A percentile compares a stretch with the other conserved stretches of the same genome.
Evolutionary conservation across 2,797 vertebrate genomes (phyloP).

Genomic region (Perodicticus potto): DNA sequence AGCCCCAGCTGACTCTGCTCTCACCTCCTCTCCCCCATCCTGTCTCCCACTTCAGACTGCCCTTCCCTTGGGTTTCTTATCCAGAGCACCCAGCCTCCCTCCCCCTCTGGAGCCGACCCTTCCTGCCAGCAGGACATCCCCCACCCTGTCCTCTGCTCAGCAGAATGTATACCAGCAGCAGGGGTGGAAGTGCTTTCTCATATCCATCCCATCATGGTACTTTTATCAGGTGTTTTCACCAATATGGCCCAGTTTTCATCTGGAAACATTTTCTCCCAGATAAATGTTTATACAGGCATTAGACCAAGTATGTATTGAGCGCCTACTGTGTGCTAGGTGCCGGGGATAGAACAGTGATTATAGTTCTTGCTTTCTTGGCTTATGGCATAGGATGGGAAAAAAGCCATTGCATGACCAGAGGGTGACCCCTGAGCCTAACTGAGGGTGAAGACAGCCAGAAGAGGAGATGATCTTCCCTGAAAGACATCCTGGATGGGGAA

Average conservation of each 20-base stretch:
- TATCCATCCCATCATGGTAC: rapidly evolving
- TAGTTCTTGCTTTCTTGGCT: neutral
- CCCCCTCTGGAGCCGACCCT: neutral
- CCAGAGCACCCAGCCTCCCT: neutral
- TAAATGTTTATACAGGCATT: neutral
- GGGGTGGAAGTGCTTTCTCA: neutral
- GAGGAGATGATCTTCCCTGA: rapidly evolving
- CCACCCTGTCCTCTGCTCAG: rapidly evolving
- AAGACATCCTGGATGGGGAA: neutral
- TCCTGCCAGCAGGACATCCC: neutral
- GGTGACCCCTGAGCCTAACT: neutral
- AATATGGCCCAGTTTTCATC: neutral
- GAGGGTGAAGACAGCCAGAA: neutral
- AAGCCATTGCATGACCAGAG: neutral
- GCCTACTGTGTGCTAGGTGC: neutral
- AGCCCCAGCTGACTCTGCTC: too few species aligned
- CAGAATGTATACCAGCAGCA: rapidly evolving
- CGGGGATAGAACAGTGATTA: too few species aligned
- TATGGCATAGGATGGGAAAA: neutral
- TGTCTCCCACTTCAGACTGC: rapidly evolving
- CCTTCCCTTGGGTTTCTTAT: neutral
- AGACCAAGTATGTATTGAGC: rapidly evolving
- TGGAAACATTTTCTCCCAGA: neutral
- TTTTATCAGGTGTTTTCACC: neutral
- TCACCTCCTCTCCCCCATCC: neutral